Conservation (phyloP, 2,113 vertebrate genomes). For the Erinaceus europaeus region DNA sequence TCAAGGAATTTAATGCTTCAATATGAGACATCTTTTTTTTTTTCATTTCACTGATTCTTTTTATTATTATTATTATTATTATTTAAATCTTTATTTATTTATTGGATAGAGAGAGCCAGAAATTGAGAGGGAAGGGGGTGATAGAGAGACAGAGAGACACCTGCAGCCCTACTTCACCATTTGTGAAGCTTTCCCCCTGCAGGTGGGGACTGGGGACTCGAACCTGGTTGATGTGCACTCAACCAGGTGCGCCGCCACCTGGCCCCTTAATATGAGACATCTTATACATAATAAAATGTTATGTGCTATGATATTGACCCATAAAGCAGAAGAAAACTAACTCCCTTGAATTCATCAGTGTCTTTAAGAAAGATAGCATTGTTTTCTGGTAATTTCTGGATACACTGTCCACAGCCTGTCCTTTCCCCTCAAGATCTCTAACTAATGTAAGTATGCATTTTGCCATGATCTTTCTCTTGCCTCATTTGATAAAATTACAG, state of each 20-base stretch:
- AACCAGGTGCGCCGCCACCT: too few species aligned
- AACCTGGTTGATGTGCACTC: too few species aligned
- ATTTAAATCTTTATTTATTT: too few species aligned
- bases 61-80: too few species aligned
- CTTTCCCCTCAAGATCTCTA: not conserved
- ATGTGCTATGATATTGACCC: not conserved
- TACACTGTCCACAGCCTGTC: not conserved
- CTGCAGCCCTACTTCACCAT: too few species aligned
- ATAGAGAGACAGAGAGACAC: too few species aligned
- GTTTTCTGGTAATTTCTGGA: not conserved
- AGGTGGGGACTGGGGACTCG: too few species aligned
- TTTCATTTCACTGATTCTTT: too few species aligned
- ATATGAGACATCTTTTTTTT: not conserved
- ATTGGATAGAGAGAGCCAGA: too few species aligned
- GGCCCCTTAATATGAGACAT: too few species aligned
- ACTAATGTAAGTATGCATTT: not conserved
- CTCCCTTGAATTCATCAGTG: not conserved
- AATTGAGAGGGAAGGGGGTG: too few species aligned
- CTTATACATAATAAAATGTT: not conserved
- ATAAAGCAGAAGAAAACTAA: not conserved
- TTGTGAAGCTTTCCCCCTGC: too few species aligned
- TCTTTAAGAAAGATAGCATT: not conserved
- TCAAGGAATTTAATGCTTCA: not conserved
- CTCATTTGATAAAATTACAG: not conserved
- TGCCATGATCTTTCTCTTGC: not conserved